Evolutionary conservation across 2,888 invertebrate genomes (phyloP).

Genomic region (Caenorhabditis japonica): DNA sequence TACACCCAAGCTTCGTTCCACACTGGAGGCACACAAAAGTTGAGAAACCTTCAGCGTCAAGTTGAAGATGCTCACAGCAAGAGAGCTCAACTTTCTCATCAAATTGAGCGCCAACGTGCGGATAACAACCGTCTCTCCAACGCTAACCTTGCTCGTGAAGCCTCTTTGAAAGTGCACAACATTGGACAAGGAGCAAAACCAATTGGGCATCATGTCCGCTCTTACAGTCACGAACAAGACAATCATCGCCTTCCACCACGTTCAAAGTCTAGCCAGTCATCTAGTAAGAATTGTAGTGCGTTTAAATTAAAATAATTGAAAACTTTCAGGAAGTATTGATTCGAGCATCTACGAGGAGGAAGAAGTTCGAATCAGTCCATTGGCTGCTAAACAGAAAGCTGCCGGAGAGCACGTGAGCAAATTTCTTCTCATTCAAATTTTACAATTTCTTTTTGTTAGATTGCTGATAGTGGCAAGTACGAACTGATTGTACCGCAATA

Average conservation of each 20-base stretch:
- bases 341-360: constrained; percentile 63
- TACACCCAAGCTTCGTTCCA: constrained; percentile 36
- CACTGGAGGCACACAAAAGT: constrained; percentile 55
- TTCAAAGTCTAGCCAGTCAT: constrained; percentile 35
- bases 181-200: constrained; percentile 43
- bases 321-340: constrained; percentile 39
- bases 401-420: constrained; percentile 56
- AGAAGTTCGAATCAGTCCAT: constrained; percentile 50
- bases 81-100: constrained; percentile 41
- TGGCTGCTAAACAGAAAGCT: constrained; percentile 55
- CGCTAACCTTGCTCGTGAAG: constrained; percentile 58
- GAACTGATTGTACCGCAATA: constrained; percentile 58
- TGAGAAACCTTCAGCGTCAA: constrained; percentile 53
- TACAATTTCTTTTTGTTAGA: constrained; percentile 28
- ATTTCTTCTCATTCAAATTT: neutral
- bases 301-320: neutral
- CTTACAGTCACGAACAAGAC: constrained; percentile 38
- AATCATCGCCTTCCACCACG: constrained; percentile 17
- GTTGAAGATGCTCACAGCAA: constrained; percentile 49
- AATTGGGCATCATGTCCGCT: constrained; percentile 41
- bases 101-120: constrained; percentile 52
- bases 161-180: constrained; percentile 47
- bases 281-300: constrained; percentile 20
- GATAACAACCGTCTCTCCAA: constrained; percentile 50
- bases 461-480: constrained; percentile 53